A percentile compares a stretch with the other conserved stretches of the same genome.
Evolutionary conservation across 2,888 invertebrate species (phyloP).

Genomic region (Anticlea derivata): DNA sequence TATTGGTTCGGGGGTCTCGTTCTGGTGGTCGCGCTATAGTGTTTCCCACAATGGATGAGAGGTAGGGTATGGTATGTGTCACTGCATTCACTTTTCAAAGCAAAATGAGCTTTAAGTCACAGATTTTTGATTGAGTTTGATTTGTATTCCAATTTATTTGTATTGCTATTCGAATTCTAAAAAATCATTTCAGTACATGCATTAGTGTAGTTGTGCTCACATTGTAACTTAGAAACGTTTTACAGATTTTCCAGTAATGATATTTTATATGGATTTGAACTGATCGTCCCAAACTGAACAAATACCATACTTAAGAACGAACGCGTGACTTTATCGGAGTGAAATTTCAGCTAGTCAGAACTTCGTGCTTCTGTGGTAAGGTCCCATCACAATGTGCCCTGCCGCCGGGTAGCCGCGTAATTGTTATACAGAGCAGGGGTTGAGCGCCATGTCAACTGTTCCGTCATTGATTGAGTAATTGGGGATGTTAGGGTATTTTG

Average conservation of each 20-base stretch:
- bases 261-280: no score
- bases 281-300: no score
- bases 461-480: slow-evolving; percentile 66
- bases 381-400: slow-evolving; percentile 74
- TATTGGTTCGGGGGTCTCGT: slow-evolving; percentile 43
- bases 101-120: slow-evolving; percentile 7
- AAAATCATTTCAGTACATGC: no score
- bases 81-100: slow-evolving; percentile 1
- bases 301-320: no score
- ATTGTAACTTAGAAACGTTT: no score
- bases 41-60: slow-evolving; percentile 77
- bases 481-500: slow-evolving; percentile 36
- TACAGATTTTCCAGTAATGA: no score
- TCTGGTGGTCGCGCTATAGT: slow-evolving; percentile 57
- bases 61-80: slow-evolving; percentile 57
- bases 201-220: no score
- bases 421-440: slow-evolving; percentile 82
- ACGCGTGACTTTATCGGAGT: slow-evolving; percentile 1
- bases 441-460: slow-evolving; percentile 80
- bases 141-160: no score
- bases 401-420: slow-evolving; percentile 64
- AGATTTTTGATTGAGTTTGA: background rate
- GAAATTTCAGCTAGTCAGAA: slow-evolving; percentile 4
- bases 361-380: slow-evolving; percentile 4
- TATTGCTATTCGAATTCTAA: no score